Percentiles rank a stretch among this genome's conserved stretches.
These are phyloP conservation scores for Siderastrea siderea DNA, from an alignment of 92 coral and sea anemone genomes.

Conservation along the genomic window DNA sequence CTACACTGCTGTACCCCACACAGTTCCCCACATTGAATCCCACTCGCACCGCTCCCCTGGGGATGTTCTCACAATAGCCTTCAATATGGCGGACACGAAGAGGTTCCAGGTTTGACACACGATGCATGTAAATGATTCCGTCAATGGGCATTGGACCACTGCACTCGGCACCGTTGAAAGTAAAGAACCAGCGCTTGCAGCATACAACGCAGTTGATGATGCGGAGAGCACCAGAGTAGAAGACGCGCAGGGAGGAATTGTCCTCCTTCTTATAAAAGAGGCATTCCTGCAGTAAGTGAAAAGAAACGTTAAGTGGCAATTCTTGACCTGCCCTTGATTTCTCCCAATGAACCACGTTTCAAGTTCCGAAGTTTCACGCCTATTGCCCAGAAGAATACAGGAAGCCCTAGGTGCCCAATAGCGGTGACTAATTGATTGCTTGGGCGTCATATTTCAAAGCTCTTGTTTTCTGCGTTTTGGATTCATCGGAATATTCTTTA, in stretches of 20 bases:
- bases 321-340: neutral
- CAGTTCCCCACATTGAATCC: constrained; percentile 64
- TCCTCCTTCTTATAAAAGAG: neutral
- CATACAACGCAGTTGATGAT: neutral
- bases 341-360: neutral
- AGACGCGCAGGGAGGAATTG: constrained; percentile 11
- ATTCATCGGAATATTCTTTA: no score
- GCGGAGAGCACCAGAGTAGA: constrained; percentile 25
- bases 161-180: constrained; percentile 33
- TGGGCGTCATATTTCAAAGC: no score
- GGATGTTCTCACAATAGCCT: constrained; percentile 25
- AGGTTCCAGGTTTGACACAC: neutral
- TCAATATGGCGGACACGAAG: constrained; percentile 38
- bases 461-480: no score
- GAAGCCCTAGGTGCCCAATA: no score
- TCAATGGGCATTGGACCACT: constrained; percentile 33
- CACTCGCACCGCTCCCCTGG: constrained; percentile 36
- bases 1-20: constrained; percentile 35
- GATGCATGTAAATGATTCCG: neutral
- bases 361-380: no score
- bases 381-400: no score
- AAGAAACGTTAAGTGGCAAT: neutral
- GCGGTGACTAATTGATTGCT: no score
- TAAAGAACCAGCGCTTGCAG: constrained; percentile 40
- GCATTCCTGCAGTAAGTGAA: neutral